Conservation (phyloP, 1,140 invertebrate genomes). For the Bombus huntii region DNA sequence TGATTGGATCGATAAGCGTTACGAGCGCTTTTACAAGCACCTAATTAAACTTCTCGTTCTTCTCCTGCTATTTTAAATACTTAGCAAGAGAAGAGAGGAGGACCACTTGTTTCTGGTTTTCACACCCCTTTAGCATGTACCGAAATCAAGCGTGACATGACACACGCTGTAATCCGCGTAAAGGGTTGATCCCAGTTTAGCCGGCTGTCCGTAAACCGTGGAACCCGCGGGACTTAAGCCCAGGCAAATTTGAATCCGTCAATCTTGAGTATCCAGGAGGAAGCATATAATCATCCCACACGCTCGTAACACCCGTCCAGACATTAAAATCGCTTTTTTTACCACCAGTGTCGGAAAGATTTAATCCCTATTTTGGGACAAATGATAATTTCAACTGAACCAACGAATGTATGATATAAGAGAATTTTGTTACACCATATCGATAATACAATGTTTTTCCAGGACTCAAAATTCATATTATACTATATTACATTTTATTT, state of each 20-base stretch:
- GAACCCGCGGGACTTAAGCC: conserved; percentile 65
- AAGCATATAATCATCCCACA: conserved; percentile 59
- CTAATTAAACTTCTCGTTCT: neutral
- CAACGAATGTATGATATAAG: neutral
- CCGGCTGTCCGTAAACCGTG: conserved; percentile 70
- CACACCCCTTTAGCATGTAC: conserved; percentile 38
- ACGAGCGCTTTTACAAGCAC: neutral
- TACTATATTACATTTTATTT: too few relatives aligned
- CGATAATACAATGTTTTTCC: neutral
- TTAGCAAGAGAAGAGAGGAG: neutral
- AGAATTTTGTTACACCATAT: neutral
- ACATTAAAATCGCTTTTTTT: conserved; percentile 52
- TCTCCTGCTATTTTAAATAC: neutral
- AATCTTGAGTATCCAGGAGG: conserved; percentile 63
- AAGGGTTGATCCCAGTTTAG: conserved; percentile 81
- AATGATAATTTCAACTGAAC: conserved; percentile 1
- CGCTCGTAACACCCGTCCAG: conserved; percentile 46
- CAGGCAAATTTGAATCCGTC: conserved; percentile 69
- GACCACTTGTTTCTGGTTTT: conserved; percentile 64
- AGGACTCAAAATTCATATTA: neutral
- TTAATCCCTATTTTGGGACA: conserved; percentile 10
- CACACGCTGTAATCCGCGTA: conserved; percentile 76
- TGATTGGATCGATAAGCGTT: neutral
- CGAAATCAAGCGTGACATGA: conserved; percentile 79
- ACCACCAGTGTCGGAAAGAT: conserved; percentile 47